Conservation (phyloP, 2,797 vertebrate species). For the Anabacerthia variegaticeps region DNA sequence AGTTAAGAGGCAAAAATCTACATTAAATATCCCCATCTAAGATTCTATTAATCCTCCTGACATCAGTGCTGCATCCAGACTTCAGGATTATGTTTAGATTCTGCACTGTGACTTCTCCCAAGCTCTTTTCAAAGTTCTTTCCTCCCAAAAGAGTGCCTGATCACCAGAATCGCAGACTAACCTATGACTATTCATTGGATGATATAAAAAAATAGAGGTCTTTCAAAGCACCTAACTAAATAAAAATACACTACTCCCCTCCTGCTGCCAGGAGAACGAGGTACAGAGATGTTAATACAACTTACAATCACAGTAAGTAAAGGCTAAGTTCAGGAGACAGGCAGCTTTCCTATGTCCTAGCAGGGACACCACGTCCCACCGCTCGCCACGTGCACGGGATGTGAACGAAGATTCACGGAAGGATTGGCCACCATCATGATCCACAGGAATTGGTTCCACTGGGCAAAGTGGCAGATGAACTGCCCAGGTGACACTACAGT, state of each 20-base stretch:
- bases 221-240: conserved; percentile 53
- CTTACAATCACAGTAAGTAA: conserved; percentile 51
- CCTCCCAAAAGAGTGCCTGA: not conserved
- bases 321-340: conserved; percentile 23
- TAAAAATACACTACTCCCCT: conserved; percentile 16
- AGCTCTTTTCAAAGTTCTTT: not conserved
- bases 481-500: not conserved
- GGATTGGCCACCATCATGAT: not conserved
- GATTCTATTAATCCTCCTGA: not conserved
- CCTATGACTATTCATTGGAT: not conserved
- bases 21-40: not conserved
- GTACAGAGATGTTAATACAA: conserved; percentile 43
- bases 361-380: not conserved
- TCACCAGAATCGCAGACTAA: not conserved
- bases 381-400: not conserved
- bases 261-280: not conserved
- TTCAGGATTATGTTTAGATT: not conserved
- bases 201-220: conserved; percentile 21
- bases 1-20: not conserved
- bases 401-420: not conserved
- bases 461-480: not conserved
- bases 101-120: not conserved
- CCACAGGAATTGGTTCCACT: conserved; percentile 19
- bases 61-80: not conserved
- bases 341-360: conserved; percentile 33